Percentiles rank a stretch among this genome's conserved stretches.
phyloP scores from a whole-genome alignment of 2,888 invertebrate genomes.

The Drosophila heteroneura region DNA sequence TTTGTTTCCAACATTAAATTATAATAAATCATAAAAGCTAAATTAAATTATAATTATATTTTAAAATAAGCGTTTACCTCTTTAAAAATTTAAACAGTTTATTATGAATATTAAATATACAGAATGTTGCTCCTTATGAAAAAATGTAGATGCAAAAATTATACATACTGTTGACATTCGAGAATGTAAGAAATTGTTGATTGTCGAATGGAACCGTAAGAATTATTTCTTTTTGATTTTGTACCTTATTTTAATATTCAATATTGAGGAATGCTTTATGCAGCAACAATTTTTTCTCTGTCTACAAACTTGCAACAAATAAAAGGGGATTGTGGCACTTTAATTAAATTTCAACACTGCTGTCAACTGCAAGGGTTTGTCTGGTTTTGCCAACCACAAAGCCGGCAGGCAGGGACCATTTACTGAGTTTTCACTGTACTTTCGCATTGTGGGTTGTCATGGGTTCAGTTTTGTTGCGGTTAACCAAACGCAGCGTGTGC shows the following conservation, averaged over 20 bases:
- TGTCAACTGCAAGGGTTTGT: constrained; percentile 49
- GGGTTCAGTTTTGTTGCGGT: constrained; percentile 56
- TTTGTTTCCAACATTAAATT: background rate
- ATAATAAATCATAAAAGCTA: background rate
- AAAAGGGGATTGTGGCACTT: constrained; percentile 32
- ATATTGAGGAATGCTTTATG: background rate
- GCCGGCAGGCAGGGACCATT: constrained; percentile 27
- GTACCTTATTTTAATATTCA: too few species aligned
- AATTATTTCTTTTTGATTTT: too few species aligned
- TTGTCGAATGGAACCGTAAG: too few species aligned
- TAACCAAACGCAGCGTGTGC: constrained; percentile 45
- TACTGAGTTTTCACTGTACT: constrained; percentile 35
- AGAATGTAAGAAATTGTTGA: too few species aligned
- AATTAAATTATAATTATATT: background rate
- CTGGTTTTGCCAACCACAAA: constrained; percentile 38
- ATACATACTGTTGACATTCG: too few species aligned
- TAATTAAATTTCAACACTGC: constrained; percentile 69
- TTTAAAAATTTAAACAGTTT: too few species aligned
- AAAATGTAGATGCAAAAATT: too few species aligned
- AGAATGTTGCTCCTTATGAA: too few species aligned
- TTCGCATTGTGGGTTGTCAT: constrained; percentile 31
- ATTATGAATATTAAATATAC: too few species aligned
- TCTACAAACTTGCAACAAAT: background rate
- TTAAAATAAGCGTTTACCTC: too few species aligned
- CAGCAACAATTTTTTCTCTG: background rate